These are phyloP conservation scores for Caenorhabditis remanei DNA, from an alignment of 1,140 invertebrate species.

Conservation along the genomic window DNA sequence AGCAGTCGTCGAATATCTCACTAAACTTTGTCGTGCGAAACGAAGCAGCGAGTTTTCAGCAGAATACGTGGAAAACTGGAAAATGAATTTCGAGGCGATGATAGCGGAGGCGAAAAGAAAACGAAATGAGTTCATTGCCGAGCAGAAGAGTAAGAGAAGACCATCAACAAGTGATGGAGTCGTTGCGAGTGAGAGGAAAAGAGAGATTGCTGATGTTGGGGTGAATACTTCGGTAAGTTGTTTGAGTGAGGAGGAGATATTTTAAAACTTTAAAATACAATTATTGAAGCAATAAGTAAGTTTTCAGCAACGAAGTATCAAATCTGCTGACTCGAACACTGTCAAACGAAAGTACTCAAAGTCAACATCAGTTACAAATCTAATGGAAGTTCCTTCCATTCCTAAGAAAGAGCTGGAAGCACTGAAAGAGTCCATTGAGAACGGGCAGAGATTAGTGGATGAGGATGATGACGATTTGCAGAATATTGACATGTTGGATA, in stretches of 20 bases:
- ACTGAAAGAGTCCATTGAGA: slow-evolving; percentile 24
- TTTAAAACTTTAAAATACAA: neutral
- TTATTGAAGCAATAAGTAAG: neutral
- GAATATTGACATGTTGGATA: slow-evolving; percentile 1
- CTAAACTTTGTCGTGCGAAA: slow-evolving; percentile 9
- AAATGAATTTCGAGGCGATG: slow-evolving; percentile 69
- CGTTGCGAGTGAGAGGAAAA: slow-evolving; percentile 3
- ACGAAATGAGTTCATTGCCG: neutral
- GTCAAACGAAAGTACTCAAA: slow-evolving; percentile 25
- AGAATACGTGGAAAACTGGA: slow-evolving; percentile 42
- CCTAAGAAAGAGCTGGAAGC: slow-evolving; percentile 28
- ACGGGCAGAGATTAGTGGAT: slow-evolving; percentile 15
- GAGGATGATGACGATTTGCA: neutral
- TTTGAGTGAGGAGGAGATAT: neutral
- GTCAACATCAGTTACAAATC: slow-evolving; percentile 22
- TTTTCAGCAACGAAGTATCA: slow-evolving; percentile 38
- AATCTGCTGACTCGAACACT: slow-evolving; percentile 10
- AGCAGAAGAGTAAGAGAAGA: slow-evolving; percentile 22
- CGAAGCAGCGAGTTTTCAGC: slow-evolving; percentile 50
- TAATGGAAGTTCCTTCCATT: neutral
- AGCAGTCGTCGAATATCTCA: slow-evolving; percentile 71
- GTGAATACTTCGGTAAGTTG: slow-evolving; percentile 55
- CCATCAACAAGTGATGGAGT: slow-evolving; percentile 5
- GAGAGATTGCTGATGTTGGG: slow-evolving; percentile 31
- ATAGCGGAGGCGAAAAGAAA: slow-evolving; percentile 61